phyloP scores from a whole-genome alignment of 1,140 invertebrate genomes.

The Sminthurides bifidus region DNA sequence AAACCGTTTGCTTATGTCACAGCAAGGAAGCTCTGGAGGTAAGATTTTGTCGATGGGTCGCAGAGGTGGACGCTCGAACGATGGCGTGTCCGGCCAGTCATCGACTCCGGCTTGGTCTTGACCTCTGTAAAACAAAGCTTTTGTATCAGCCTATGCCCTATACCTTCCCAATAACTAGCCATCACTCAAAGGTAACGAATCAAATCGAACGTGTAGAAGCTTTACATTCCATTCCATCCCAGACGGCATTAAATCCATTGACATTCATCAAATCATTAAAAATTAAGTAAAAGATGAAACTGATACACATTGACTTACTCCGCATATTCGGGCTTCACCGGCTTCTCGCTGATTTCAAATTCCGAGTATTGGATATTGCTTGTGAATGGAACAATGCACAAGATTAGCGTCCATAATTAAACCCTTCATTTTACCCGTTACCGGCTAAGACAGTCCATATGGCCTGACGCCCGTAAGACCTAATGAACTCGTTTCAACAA shows the following conservation, averaged over 20 bases:
- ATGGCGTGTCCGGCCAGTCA: neutral
- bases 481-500: too few species aligned
- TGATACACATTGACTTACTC: conserved; percentile 9
- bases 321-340: conserved; percentile 15
- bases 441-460: conserved; percentile 1
- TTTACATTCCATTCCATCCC: too few species aligned
- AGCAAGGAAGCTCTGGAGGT: conserved; percentile 71
- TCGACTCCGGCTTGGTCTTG: neutral
- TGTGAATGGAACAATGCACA: neutral
- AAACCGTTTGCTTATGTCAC: conserved; percentile 62
- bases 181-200: neutral
- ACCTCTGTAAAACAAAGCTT: too few species aligned
- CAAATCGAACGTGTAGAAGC: neutral
- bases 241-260: too few species aligned
- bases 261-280: neutral
- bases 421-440: conserved; percentile 9
- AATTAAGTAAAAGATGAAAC: neutral
- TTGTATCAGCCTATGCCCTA: too few species aligned
- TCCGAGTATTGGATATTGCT: conserved; percentile 31
- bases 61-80: conserved; percentile 51
- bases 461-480: too few species aligned
- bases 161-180: neutral
- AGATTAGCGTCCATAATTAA: neutral
- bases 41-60: conserved; percentile 78
- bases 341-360: conserved; percentile 22